These are phyloP conservation scores for Tragelaphus buxtoni DNA, from an alignment of 2,113 vertebrate species.

Conservation along the genomic window DNA sequence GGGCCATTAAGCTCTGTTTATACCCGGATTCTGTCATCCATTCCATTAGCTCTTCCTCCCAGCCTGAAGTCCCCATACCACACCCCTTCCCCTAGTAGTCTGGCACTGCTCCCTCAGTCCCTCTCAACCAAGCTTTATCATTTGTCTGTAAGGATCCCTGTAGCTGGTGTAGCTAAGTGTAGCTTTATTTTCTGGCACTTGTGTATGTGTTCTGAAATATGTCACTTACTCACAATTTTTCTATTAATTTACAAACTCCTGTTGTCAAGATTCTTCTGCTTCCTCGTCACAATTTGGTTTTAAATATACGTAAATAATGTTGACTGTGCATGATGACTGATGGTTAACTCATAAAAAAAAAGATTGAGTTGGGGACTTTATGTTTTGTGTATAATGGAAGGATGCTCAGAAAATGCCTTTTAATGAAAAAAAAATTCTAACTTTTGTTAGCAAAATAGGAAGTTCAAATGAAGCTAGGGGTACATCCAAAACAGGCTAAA, in stretches of 20 bases:
- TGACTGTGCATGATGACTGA: not conserved
- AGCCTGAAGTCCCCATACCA: not conserved
- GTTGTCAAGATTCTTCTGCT: not conserved
- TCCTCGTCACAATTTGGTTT: not conserved
- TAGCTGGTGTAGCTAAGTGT: not conserved
- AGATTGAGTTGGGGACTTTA: not conserved
- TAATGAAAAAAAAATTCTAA: not conserved
- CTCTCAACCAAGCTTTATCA: not conserved
- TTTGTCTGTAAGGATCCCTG: not conserved
- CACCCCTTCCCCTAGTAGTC: not conserved
- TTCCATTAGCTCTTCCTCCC: not conserved
- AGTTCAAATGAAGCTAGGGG: not conserved
- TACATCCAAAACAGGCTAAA: not conserved
- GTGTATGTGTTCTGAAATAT: not conserved
- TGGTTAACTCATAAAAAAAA: not conserved
- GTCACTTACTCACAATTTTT: not conserved
- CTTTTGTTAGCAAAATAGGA: slow-evolving; percentile 11
- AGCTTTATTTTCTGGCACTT: not conserved
- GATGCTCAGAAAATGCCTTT: not conserved
- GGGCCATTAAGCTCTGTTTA: slow-evolving; percentile 19
- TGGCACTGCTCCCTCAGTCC: not conserved
- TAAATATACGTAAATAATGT: not conserved
- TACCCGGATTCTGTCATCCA: not conserved
- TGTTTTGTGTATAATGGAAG: not conserved
- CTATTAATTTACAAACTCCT: not conserved